Evolutionary conservation across 2,888 invertebrate genomes (phyloP), one percentile per base, ranked within the genome.

Genomic region (Cephus nigrinus): DNA sequence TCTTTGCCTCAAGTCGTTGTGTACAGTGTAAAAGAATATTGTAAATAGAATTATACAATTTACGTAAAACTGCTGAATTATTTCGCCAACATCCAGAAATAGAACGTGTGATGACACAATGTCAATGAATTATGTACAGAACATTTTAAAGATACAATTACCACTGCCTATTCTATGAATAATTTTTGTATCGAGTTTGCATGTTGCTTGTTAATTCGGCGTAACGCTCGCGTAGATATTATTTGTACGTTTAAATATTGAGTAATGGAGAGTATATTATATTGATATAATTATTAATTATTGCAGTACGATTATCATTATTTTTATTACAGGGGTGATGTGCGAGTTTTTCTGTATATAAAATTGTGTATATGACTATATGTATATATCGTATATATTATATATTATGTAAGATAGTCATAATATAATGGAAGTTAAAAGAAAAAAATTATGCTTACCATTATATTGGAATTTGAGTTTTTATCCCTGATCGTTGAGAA

Each of bases 21-120:
- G 88, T 89, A 89, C 87, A 89, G 88, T 89, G 86, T 87, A 86
- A 73, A 86, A 86, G 84, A 80, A 82, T 81, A 83, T 86, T 89
- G 89, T 89, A 89, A 84, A 89, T 89, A 89, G 74, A 76, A 81
- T 77, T 71, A 78, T 83, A 68, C 75, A 82, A 73, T 83, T 83
- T 84, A 75, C 78, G 82, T 82, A 82, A 81, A 84, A 31, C 33
- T 32, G 23, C 68, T 23, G 77, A 68, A 75, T 76, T 68, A 69
- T 78, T 68, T 31, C 68, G 36, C 73, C 31, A 55, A 71, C 11
- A 74, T 73, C 32, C 73, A 4, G 55, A 77, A 74, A 73, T 69
- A 74, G 75, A 35, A 55, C 75, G 33, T 40, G 75, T 34, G 31
- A 73, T 35, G 69, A 55, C 68, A 71, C 74, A 68, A 36, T 75